These are phyloP conservation scores for Capricornis sumatraensis DNA, from an alignment of 2,113 vertebrate genomes.

Conservation along the genomic window DNA sequence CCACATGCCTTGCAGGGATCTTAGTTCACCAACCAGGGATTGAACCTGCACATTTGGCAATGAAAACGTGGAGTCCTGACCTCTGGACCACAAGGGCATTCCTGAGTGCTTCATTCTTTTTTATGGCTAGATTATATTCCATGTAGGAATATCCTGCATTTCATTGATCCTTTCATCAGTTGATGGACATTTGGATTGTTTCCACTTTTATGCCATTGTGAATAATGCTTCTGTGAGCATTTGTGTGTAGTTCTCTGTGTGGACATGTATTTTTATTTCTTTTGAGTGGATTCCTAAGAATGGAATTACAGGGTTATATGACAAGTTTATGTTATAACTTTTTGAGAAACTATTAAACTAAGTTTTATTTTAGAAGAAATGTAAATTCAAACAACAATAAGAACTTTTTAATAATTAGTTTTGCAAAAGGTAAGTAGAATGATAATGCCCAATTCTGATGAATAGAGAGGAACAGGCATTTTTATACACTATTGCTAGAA, in stretches of 20 bases:
- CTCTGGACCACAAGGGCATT: background rate
- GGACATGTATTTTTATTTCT: background rate
- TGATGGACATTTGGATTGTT: background rate
- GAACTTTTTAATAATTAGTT: background rate
- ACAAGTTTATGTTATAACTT: background rate
- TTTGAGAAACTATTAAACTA: background rate
- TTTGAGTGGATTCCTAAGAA: background rate
- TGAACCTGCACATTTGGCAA: background rate
- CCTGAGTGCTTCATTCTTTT: background rate
- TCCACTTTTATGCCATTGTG: background rate
- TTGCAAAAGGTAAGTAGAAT: background rate
- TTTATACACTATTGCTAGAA: background rate
- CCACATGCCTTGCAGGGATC: background rate
- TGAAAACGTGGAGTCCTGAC: background rate
- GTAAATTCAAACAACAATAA: background rate
- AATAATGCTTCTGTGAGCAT: background rate
- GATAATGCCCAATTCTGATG: background rate
- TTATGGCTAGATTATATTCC: background rate
- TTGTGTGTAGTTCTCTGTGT: background rate
- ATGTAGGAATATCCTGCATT: background rate
- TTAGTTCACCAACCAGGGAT: background rate
- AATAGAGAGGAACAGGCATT: background rate
- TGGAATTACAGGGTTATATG: background rate
- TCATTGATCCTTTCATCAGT: background rate
- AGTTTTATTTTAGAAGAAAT: slow-evolving; percentile 2